A percentile compares a stretch with the other conserved stretches of the same genome.
These are phyloP conservation scores for Caloenas nicobarica DNA, from an alignment of 2,113 vertebrate species.

Conservation along the genomic window DNA sequence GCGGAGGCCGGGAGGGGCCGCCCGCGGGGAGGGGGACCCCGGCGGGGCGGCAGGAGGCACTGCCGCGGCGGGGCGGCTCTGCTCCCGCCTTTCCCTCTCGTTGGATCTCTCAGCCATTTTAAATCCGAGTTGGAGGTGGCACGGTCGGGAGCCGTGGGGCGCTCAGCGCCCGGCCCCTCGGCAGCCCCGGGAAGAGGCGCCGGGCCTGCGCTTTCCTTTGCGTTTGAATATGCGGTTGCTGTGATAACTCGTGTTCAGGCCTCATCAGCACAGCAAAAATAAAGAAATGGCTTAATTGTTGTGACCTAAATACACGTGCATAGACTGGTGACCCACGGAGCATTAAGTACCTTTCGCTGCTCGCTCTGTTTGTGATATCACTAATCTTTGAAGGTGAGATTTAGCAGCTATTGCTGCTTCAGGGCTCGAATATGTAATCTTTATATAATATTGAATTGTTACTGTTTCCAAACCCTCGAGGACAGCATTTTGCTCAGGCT, in stretches of 20 bases:
- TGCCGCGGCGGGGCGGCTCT: neutral
- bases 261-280: neutral
- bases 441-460: accelerated
- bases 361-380: neutral
- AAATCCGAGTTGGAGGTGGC: neutral
- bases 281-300: neutral
- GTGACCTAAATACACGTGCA: neutral
- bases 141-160: neutral
- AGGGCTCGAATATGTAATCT: neutral
- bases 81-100: neutral
- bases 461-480: neutral
- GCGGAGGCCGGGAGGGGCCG: neutral
- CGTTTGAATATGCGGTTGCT: accelerated
- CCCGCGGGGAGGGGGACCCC: neutral
- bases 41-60: neutral
- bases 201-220: neutral
- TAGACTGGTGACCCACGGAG: neutral
- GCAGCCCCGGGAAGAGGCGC: neutral
- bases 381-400: neutral
- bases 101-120: conserved; percentile 2
- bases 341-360: neutral
- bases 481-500: neutral
- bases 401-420: neutral
- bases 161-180: neutral
- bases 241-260: neutral